Evolutionary conservation across 2,888 invertebrate species (phyloP).

Genomic region (Seira ritae): DNA sequence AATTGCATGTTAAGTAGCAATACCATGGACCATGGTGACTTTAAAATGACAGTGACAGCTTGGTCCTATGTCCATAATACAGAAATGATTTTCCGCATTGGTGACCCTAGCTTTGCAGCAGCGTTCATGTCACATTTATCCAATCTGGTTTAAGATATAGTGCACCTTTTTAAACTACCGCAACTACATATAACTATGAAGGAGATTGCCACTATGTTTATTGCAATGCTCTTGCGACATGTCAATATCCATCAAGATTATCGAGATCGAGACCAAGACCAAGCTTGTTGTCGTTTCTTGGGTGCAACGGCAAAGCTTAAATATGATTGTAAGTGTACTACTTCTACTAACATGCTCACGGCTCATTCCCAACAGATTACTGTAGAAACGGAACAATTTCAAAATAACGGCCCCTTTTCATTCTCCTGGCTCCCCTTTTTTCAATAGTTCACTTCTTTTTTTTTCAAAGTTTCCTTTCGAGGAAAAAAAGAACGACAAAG

Average conservation of each 20-base stretch:
- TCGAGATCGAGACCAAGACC: constrained; percentile 7
- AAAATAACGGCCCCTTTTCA: constrained; percentile 10
- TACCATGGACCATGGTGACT: too few relatives aligned
- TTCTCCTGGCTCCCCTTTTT: constrained; percentile 24
- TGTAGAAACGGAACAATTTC: neutral
- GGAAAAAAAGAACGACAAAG: neutral
- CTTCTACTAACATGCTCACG: neutral
- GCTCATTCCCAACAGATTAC: neutral
- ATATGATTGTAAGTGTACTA: neutral
- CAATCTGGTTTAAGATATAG: neutral
- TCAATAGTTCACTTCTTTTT: constrained; percentile 32
- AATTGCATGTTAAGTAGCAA: too few relatives aligned
- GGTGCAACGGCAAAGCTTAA: neutral
- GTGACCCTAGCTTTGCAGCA: too few relatives aligned
- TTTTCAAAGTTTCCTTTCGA: constrained; percentile 9
- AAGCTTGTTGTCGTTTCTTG: neutral
- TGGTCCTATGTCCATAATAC: too few relatives aligned
- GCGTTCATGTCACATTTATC: too few relatives aligned
- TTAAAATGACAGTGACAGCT: too few relatives aligned
- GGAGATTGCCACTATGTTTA: neutral
- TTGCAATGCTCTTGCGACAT: constrained; percentile 30
- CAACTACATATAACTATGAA: too few relatives aligned
- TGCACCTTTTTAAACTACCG: neutral
- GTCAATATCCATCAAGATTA: constrained; percentile 52
- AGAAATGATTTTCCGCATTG: too few relatives aligned